Evolutionary conservation across 2,797 vertebrate species (phyloP).

Genomic region (Neopelma chrysocephalum): DNA sequence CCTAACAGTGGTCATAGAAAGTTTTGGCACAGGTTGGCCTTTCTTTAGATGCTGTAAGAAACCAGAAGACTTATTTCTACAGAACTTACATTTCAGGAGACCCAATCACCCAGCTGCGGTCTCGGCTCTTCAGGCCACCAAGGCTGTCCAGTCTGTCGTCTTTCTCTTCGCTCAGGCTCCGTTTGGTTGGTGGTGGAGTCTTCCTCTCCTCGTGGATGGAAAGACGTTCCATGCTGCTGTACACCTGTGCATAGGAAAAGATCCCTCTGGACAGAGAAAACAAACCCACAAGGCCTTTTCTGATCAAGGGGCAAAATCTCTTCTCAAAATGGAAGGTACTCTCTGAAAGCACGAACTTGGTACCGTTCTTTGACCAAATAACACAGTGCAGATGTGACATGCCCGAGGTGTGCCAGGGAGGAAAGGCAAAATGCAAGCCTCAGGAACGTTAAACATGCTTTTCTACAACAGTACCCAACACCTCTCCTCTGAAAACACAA

Average conservation of each 20-base stretch:
- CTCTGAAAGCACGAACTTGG: not conserved
- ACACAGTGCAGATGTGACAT: not conserved
- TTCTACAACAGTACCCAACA: not conserved
- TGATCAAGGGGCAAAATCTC: not conserved
- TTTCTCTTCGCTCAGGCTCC: conserved; percentile 95
- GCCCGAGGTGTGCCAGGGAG: not conserved
- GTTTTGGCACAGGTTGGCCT: not conserved
- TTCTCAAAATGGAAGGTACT: not conserved
- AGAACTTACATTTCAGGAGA: conserved; percentile 94
- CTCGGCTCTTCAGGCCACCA: conserved; percentile 84
- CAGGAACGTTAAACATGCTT: not conserved
- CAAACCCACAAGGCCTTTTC: not conserved
- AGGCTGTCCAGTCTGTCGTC: conserved; percentile 87
- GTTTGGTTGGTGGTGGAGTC: conserved; percentile 89
- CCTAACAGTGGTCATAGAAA: not conserved
- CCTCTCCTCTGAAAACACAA: not conserved
- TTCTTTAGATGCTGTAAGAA: not conserved
- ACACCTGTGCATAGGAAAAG: conserved; percentile 79
- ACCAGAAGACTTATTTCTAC: not conserved
- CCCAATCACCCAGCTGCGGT: conserved; percentile 91
- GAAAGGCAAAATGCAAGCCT: not conserved
- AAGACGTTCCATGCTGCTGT: conserved; percentile 96
- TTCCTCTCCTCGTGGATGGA: conserved; percentile 90
- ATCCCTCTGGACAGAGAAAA: not conserved
- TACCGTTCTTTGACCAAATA: not conserved